These are phyloP conservation scores for Campylomormyrus numenius DNA, from an alignment of 2,113 vertebrate genomes.

Conservation along the genomic window DNA sequence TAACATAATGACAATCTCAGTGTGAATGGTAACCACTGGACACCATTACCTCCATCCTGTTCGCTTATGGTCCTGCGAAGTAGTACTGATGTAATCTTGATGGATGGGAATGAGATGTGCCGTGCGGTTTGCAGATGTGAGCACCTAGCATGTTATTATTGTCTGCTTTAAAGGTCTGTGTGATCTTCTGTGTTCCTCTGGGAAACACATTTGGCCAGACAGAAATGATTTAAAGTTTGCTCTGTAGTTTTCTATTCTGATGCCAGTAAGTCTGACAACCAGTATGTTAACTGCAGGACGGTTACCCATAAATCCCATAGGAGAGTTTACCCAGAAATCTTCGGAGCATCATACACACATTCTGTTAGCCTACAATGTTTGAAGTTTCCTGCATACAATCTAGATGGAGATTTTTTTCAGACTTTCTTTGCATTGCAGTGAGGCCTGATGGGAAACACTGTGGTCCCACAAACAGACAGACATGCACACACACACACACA, in stretches of 20 bases:
- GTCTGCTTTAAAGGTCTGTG: background rate
- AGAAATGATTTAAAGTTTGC: background rate
- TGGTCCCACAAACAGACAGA: background rate
- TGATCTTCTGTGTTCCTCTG: background rate
- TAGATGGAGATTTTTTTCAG: background rate
- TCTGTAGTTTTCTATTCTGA: background rate
- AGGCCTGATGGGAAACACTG: background rate
- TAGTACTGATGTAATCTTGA: background rate
- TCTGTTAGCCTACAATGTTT: background rate
- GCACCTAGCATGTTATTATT: background rate
- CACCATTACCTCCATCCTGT: background rate
- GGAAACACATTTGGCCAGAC: background rate
- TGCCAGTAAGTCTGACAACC: background rate
- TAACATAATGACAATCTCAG: background rate
- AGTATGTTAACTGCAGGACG: background rate
- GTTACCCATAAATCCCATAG: background rate
- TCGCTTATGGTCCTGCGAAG: background rate
- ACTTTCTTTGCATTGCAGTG: background rate
- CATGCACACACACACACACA: background rate
- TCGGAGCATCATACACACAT: background rate
- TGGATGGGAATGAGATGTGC: background rate
- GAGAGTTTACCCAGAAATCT: background rate
- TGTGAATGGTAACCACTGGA: background rate
- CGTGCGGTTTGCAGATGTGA: background rate
- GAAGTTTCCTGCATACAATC: background rate